A percentile compares a stretch with the other conserved stretches of the same genome.
Evolutionary conservation across 1,140 invertebrate genomes (phyloP).

Genomic region (Cydia splendana): DNA sequence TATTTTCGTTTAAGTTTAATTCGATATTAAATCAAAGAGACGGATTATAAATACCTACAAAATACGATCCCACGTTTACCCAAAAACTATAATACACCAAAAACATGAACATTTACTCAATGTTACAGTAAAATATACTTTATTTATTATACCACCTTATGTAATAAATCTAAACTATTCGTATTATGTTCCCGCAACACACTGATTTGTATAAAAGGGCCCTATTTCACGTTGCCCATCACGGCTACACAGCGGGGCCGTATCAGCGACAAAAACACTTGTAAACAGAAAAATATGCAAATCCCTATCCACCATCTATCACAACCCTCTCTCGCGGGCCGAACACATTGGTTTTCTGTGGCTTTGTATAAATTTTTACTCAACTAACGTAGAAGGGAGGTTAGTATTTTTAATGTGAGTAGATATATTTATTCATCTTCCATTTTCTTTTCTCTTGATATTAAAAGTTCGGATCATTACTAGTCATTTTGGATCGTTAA

Average conservation of each 20-base stretch:
- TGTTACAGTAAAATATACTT: not conserved
- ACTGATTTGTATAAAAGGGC: slow-evolving; percentile 11
- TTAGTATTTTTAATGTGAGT: not conserved
- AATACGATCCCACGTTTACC: too few species aligned
- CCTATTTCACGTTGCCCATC: slow-evolving; percentile 3
- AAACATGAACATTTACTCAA: not conserved
- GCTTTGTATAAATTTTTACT: not conserved
- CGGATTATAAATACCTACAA: too few species aligned
- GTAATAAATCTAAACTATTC: slow-evolving; percentile 2
- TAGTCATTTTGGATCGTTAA: too few species aligned
- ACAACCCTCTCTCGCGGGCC: slow-evolving; percentile 42
- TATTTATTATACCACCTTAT: slow-evolving; percentile 12
- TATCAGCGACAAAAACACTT: slow-evolving; percentile 34
- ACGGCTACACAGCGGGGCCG: not conserved
- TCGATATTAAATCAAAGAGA: too few species aligned
- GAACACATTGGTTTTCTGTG: slow-evolving; percentile 23
- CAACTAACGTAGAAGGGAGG: not conserved
- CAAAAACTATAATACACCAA: too few species aligned
- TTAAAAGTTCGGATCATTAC: too few species aligned
- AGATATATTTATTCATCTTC: too few species aligned
- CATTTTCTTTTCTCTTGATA: too few species aligned
- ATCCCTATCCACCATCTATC: slow-evolving; percentile 42
- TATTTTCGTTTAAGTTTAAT: too few species aligned
- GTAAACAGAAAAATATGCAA: slow-evolving; percentile 42
- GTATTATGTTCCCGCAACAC: not conserved